Conservation (phyloP, 2,113 vertebrate genomes). For the Tragelaphus buxtoni region DNA sequence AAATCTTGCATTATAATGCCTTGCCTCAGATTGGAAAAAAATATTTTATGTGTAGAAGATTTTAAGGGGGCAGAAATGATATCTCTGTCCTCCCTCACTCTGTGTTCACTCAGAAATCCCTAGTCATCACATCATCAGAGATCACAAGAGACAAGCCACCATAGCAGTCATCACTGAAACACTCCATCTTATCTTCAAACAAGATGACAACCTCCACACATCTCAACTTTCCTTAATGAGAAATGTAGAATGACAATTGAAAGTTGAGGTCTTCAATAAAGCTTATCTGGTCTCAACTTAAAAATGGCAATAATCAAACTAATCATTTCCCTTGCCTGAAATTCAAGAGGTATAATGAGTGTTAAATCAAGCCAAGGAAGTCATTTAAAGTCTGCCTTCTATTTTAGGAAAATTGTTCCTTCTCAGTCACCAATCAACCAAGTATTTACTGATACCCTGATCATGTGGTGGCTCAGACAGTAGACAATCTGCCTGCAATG, state of each 20-base stretch:
- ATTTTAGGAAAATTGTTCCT: neutral
- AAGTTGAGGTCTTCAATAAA: constrained; percentile 9
- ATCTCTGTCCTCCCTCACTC: neutral
- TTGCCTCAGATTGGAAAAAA: neutral
- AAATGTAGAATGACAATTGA: neutral
- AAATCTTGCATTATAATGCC: neutral
- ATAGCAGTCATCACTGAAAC: constrained; percentile 4
- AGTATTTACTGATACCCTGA: neutral
- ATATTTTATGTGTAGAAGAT: neutral
- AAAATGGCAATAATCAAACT: constrained; percentile 29
- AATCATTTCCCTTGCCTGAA: neutral
- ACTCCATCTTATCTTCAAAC: constrained; percentile 9
- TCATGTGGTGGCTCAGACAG: neutral
- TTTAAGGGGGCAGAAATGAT: neutral
- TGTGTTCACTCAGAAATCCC: neutral
- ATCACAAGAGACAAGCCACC: neutral
- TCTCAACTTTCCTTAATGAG: constrained; percentile 20
- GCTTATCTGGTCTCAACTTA: constrained; percentile 5
- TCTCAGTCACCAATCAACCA: neutral
- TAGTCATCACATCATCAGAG: neutral
- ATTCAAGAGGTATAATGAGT: neutral
- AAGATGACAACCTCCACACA: neutral
- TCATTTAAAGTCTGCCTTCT: neutral
- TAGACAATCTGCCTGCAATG: neutral
- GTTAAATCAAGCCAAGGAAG: neutral